Evolutionary conservation across 2,113 vertebrate species (phyloP), one percentile per base, ranked within the genome.

Genomic region (Tringa solitaria): DNA sequence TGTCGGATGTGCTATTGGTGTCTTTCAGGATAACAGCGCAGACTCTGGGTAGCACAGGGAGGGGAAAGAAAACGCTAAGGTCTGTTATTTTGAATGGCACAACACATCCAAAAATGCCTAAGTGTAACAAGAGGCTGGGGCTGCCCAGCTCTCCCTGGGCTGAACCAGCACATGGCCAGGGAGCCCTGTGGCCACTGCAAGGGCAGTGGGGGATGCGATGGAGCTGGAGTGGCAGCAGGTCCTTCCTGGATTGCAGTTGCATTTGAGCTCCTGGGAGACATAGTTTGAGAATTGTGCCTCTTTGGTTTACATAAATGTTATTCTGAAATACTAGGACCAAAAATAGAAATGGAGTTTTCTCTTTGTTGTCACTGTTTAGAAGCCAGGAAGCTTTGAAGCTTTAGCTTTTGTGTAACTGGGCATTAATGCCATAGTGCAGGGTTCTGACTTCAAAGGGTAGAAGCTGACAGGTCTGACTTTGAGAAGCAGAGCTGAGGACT

Each of bases 361-460:
- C 85, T 95, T 91, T 78, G 81, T 60, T 93, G 84, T 93, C 70
- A 43, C 69, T 41, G 59, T 88, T 93, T 48, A 24, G 72, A 45
- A 90, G 87, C 27, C 70, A 59, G 81, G 82, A n/a, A 70, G 80
- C 96, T 97, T 97, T 97, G 97, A 97, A 96, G 92, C 53, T 68
- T 70, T 64, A 53, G 87, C 69, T 82, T 46, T 76, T 81, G 63
- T 90, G 83, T 93, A 90, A 57, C 68, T 28, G 57, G 54, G 75
- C 94, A 73, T 95, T 94, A 96, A 96, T 96, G 87, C 84, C 32
- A 10, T 14, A 88, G 88, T 35, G 84, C 79, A 78, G 89, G 85
- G 87, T 43, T 95, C 70, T 14, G 5, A 80, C 95, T 97, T 98
- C 97, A 97, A 97, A 98, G 95, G 35, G 57, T 6, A 26, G 70